These are phyloP conservation scores for Eustalomyia histrio DNA, from an alignment of 2,888 invertebrate species.

Conservation along the genomic window DNA sequence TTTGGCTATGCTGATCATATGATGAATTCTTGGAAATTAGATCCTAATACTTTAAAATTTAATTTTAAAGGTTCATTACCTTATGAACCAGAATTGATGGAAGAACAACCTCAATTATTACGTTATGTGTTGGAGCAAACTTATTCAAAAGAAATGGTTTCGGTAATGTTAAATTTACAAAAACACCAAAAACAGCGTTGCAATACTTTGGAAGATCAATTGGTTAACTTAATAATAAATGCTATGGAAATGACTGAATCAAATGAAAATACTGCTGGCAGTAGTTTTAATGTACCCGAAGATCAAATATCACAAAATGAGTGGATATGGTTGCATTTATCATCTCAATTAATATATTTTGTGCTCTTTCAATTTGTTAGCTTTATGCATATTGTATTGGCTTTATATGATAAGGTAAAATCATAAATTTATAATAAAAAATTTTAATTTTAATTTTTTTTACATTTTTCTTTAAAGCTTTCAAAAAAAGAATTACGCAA, in stretches of 20 bases:
- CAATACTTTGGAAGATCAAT: constrained; percentile 93
- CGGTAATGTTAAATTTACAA: constrained; percentile 94
- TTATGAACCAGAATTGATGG: constrained; percentile 91
- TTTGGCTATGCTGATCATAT: constrained; percentile 94
- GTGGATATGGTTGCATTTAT: constrained; percentile 95
- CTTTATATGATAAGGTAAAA: constrained; percentile 89
- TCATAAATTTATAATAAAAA: too few species aligned
- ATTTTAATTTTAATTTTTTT: background rate
- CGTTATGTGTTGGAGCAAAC: constrained; percentile 96
- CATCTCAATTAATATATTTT: constrained; percentile 96
- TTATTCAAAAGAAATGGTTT: constrained; percentile 97
- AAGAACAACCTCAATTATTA: constrained; percentile 92
- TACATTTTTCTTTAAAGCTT: constrained; percentile 80
- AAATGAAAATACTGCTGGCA: constrained; percentile 78
- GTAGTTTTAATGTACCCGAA: constrained; percentile 80
- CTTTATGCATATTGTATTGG: constrained; percentile 94
- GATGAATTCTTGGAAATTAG: constrained; percentile 95
- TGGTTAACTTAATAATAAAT: constrained; percentile 93
- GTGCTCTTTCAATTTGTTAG: constrained; percentile 96
- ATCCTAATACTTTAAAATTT: constrained; percentile 87
- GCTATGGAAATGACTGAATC: constrained; percentile 95
- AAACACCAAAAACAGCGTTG: constrained; percentile 95
- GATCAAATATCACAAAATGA: constrained; percentile 80
- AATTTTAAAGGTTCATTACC: constrained; percentile 87
- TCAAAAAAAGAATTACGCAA: constrained; percentile 90